These are phyloP conservation scores for Bryconaethiops microstoma DNA, from an alignment of 2,797 vertebrate species.

Conservation along the genomic window DNA sequence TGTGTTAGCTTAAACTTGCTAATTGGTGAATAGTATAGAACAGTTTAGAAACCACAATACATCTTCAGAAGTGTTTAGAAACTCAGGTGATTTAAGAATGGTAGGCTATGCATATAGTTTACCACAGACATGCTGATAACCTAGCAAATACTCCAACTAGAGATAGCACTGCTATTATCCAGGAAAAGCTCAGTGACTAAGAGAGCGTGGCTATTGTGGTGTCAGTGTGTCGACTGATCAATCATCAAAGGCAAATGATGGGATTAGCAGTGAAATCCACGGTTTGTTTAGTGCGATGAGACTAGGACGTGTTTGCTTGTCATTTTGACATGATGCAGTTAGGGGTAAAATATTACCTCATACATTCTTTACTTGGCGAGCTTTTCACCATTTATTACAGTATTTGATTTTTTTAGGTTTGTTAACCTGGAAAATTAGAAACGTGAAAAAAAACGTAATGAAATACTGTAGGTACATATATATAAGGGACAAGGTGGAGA, in stretches of 20 bases:
- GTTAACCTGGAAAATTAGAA: too few species aligned
- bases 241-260: not conserved
- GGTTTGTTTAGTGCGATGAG: not conserved
- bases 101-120: not conserved
- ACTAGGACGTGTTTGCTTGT: constrained; percentile 12
- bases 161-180: not conserved
- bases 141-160: not conserved
- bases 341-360: not conserved
- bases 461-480: too few species aligned
- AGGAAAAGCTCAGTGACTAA: not conserved
- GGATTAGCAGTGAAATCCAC: not conserved
- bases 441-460: too few species aligned
- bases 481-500: too few species aligned
- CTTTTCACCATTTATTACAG: too few species aligned
- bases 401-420: too few species aligned
- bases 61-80: not conserved
- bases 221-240: not conserved
- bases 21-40: too few species aligned
- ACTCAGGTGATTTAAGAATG: not conserved
- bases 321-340: constrained; percentile 25
- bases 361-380: not conserved
- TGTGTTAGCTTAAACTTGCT: too few species aligned
- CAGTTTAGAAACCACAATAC: too few species aligned
- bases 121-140: not conserved
- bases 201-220: not conserved